phyloP scores from a whole-genome alignment of 2,113 vertebrate genomes.

The Connochaetes taurinus region DNA sequence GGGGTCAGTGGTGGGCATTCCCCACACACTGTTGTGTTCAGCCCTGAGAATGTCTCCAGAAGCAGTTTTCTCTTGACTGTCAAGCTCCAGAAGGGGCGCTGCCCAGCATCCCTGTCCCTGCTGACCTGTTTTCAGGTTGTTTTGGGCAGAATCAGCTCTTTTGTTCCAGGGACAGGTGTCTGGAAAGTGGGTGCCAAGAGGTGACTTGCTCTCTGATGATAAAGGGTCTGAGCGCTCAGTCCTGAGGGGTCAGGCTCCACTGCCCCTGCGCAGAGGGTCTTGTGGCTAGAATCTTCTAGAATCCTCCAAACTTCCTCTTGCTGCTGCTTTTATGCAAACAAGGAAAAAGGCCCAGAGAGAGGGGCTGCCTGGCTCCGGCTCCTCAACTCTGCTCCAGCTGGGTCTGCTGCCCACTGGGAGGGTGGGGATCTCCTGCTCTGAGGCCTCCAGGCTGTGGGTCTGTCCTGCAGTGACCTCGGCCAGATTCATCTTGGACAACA shows the following conservation, averaged over 20 bases:
- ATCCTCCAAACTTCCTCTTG: neutral
- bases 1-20: fast-evolving
- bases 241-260: neutral
- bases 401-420: neutral
- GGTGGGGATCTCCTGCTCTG: neutral
- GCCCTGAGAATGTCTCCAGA: neutral
- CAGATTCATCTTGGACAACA: neutral
- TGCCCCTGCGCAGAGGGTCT: neutral
- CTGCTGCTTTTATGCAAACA: neutral
- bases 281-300: neutral
- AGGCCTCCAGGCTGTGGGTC: neutral
- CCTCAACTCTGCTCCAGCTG: fast-evolving
- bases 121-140: neutral
- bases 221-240: neutral
- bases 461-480: neutral
- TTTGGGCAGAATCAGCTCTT: neutral
- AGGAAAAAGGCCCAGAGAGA: neutral
- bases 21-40: too few species aligned
- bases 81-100: neutral
- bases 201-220: neutral
- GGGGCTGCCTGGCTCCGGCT: fast-evolving
- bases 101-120: neutral
- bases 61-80: neutral
- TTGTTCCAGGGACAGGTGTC: fast-evolving
- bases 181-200: neutral